Base-by-base conservation (phyloP, 1,140 invertebrate genomes). In the Drosophila arizonae region DNA sequence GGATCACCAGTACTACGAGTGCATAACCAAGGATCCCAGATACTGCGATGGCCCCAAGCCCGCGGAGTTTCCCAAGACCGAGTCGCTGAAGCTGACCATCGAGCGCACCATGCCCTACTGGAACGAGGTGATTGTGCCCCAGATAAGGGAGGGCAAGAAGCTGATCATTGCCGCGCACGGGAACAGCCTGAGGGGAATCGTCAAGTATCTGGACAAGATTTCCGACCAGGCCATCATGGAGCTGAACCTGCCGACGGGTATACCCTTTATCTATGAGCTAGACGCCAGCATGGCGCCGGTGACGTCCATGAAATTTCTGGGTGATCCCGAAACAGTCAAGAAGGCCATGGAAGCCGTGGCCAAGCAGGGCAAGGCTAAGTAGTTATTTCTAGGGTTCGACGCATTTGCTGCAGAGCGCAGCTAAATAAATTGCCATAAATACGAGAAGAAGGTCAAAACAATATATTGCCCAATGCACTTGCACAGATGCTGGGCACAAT, bases 121-220 rank as follows among this genome's bases (percentile, higher is more conserved):
- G 98, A 96, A 98, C 92, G 95, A 97, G 77, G 94, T 94, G 9
- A 98, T 99, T 91, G 96, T 98, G 67, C 97, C 98, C 13, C 93
- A 94, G 91, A 94, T 99, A 33, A 97, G 97, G 90, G 95, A 95
- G 76, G 97, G 97, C 41, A 97, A 98, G 88, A 94, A 93, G 52
- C 96, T 99, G 55, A 94, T 99, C 8, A 97, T 99, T 85, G 96
- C 97, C 77, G 98, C 98, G 66, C 98, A 99, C 93, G 98, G 98
- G 51, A 99, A 99, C 92, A 98, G 97, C 92, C 93, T 99, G 51
- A 93, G 98, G 79, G 98, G 97, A 52, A 96, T 99, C 87, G 96
- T 99, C 0, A 99, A 99, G 92, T 97, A 98, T 93, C 94, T 99
- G 86, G 97, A 99, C 5, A 24, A 61, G 4, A 66, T 99, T 86